Percentiles rank a stretch among this genome's conserved stretches.
These are phyloP conservation scores for Sinocyclocheilus grahami DNA, from an alignment of 2,113 vertebrate species.

Conservation along the genomic window DNA sequence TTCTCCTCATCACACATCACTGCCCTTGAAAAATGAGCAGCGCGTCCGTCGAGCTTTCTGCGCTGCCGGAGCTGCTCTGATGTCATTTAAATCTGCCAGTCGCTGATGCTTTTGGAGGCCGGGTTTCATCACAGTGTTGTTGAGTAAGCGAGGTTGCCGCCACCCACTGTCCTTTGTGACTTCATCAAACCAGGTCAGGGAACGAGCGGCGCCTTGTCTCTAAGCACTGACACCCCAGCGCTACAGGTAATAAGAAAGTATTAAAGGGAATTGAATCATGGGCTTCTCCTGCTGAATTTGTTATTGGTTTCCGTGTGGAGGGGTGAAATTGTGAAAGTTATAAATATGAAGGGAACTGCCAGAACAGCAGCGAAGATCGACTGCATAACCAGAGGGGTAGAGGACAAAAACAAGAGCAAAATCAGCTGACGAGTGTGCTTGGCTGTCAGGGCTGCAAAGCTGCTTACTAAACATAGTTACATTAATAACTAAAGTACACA, in stretches of 20 bases:
- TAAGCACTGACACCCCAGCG: constrained; percentile 22
- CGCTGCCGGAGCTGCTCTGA: constrained; percentile 1
- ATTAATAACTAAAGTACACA: background rate
- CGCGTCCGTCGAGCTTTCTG: background rate
- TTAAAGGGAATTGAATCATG: constrained; percentile 56
- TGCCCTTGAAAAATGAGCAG: constrained; percentile 40
- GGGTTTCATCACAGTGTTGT: constrained; percentile 32
- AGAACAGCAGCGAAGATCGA: background rate
- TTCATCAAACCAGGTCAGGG: constrained; percentile 52
- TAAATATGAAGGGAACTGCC: constrained; percentile 46
- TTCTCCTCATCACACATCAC: constrained; percentile 14
- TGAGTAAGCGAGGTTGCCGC: constrained; percentile 19
- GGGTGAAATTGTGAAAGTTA: constrained; percentile 46
- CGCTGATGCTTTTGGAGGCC: background rate
- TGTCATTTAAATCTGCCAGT: constrained; percentile 45
- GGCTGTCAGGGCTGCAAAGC: background rate
- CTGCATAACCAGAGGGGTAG: constrained; percentile 6
- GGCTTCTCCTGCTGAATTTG: constrained; percentile 46
- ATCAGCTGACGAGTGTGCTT: background rate
- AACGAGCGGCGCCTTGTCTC: background rate
- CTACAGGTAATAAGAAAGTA: constrained; percentile 56
- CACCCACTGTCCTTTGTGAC: constrained; percentile 36
- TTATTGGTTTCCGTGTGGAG: constrained; percentile 52
- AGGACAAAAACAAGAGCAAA: constrained; percentile 1
- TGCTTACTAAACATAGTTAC: background rate